Conservation (phyloP, 2,888 invertebrate species). For the Neoitamus cyanurus region DNA sequence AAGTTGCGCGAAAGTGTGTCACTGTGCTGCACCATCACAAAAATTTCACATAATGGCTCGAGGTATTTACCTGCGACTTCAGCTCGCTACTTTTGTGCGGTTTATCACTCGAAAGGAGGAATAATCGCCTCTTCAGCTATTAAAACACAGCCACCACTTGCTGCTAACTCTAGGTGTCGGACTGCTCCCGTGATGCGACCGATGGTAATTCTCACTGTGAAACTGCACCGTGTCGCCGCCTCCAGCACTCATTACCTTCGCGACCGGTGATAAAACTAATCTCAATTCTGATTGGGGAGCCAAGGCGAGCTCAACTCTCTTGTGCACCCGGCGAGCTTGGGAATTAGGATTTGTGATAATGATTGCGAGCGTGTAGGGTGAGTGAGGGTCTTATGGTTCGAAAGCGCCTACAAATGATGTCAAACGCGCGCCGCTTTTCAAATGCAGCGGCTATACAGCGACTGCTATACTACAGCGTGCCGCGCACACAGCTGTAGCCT, state of each 20-base stretch:
- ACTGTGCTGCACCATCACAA: slow-evolving; percentile 37
- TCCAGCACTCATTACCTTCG: not conserved
- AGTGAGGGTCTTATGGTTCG: not conserved
- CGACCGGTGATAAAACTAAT: slow-evolving; percentile 17
- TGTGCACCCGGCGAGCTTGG: not conserved
- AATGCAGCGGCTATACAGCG: not conserved
- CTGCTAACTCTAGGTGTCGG: not conserved
- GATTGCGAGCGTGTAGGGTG: not conserved
- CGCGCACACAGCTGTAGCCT: not conserved
- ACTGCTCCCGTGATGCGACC: not conserved
- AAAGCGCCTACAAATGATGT: slow-evolving; percentile 41
- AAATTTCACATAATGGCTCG: slow-evolving; percentile 4
- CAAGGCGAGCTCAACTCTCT: not conserved
- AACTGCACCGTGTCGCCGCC: not conserved
- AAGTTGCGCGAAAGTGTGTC: slow-evolving; percentile 22
- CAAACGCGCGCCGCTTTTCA: slow-evolving; percentile 45
- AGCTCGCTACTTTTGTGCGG: not conserved
- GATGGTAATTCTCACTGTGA: not conserved
- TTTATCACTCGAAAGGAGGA: not conserved
- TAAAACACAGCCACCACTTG: not conserved
- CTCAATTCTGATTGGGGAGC: slow-evolving; percentile 17
- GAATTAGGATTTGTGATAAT: not conserved
- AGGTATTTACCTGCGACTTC: not conserved
- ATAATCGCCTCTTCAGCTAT: not conserved
- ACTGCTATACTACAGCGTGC: not conserved